These are phyloP conservation scores for Drosophila subpulchrella DNA, from an alignment of 1,140 invertebrate genomes.

Conservation along the genomic window DNA sequence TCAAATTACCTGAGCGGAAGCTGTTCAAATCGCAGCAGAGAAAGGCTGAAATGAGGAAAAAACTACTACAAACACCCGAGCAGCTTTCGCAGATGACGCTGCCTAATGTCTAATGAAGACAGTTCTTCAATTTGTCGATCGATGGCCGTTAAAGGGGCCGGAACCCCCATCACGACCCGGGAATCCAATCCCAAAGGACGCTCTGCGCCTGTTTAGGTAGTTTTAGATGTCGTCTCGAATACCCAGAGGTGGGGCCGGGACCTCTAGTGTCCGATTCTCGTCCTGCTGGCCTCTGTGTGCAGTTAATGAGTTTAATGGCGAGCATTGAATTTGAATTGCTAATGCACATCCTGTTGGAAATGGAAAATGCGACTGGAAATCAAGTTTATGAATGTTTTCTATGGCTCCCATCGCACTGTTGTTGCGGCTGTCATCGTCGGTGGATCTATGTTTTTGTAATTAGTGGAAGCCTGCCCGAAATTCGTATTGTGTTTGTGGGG, in stretches of 20 bases:
- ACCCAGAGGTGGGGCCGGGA: conserved; percentile 2
- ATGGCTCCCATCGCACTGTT: conserved; percentile 17
- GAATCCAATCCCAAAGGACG: background rate
- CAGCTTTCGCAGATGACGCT: conserved; percentile 18
- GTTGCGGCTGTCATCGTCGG: conserved; percentile 6
- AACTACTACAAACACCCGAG: conserved; percentile 24
- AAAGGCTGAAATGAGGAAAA: conserved; percentile 21
- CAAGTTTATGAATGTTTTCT: conserved; percentile 69
- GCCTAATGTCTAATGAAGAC: conserved; percentile 69
- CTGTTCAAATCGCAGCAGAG: conserved; percentile 1
- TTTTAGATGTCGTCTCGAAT: conserved; percentile 24
- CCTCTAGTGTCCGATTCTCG: background rate
- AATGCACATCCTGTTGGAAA: conserved; percentile 64
- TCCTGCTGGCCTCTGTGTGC: conserved; percentile 60
- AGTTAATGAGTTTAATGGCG: conserved; percentile 82
- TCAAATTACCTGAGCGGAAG: conserved; percentile 41
- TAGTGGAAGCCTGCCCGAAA: conserved; percentile 29
- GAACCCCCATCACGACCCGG: background rate
- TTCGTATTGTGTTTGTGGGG: conserved; percentile 21
- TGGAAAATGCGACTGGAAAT: conserved; percentile 74
- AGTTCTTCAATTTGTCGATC: conserved; percentile 74
- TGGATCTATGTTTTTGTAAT: conserved; percentile 47
- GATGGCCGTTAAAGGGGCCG: conserved; percentile 60
- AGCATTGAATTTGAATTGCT: conserved; percentile 80
- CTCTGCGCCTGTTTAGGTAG: conserved; percentile 32